These are phyloP conservation scores for Himantopus leucocephalus DNA, from an alignment of 2,113 vertebrate species.

Conservation along the genomic window DNA sequence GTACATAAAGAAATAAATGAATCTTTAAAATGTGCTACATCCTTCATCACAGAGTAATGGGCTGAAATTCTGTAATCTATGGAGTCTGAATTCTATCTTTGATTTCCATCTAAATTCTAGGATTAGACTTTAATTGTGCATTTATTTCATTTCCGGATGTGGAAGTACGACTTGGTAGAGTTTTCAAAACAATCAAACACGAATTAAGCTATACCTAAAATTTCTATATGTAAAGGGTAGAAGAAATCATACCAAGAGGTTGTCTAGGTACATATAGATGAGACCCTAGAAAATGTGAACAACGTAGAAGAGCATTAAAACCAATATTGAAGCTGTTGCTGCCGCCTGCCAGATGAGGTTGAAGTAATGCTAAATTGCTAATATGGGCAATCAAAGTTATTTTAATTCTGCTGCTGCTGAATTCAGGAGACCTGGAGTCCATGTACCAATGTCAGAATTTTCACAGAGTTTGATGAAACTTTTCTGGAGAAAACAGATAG, in stretches of 20 bases:
- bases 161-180: neutral
- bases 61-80: neutral
- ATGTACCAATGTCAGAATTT: neutral
- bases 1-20: slow-evolving; percentile 9
- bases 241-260: neutral
- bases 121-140: neutral
- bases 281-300: neutral
- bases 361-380: neutral
- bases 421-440: neutral
- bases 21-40: slow-evolving; percentile 8
- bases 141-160: neutral
- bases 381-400: neutral
- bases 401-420: neutral
- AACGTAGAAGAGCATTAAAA: neutral
- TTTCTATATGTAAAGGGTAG: neutral
- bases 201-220: neutral
- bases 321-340: neutral
- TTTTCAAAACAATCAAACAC: neutral
- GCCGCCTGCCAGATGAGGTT: neutral
- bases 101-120: slow-evolving; percentile 5
- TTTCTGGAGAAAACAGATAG: neutral
- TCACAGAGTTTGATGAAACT: neutral
- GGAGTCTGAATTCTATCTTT: neutral
- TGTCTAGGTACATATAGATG: neutral
- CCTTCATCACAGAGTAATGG: neutral